Conservation (phyloP, 2,888 invertebrate genomes). For the Cheilosia impressa region DNA sequence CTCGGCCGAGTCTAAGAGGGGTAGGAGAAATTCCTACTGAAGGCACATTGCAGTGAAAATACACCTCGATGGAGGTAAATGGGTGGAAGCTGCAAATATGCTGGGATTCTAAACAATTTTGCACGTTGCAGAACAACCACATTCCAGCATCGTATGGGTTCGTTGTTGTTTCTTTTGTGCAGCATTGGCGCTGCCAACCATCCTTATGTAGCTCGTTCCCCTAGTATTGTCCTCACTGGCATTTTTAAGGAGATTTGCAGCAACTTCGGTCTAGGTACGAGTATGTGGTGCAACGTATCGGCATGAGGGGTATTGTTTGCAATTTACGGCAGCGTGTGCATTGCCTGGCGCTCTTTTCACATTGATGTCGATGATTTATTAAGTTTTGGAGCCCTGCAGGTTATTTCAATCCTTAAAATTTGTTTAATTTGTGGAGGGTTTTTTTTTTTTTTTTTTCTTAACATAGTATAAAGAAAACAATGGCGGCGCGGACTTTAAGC, state of each 20-base stretch:
- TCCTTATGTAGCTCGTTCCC: not conserved
- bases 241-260: conserved; percentile 50
- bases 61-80: conserved; percentile 41
- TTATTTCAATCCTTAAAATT: conserved; percentile 3
- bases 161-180: conserved; percentile 45
- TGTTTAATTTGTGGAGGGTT: not conserved
- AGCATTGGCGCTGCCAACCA: conserved; percentile 26
- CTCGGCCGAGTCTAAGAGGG: not conserved
- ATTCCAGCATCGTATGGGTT: conserved; percentile 31
- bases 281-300: conserved; percentile 40
- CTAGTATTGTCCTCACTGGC: conserved; percentile 10
- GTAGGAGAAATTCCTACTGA: conserved; percentile 48
- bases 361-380: conserved; percentile 37
- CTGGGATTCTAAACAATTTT: conserved; percentile 72
- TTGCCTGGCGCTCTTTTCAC: conserved; percentile 1
- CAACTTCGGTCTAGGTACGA: conserved; percentile 21
- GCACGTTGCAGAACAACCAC: conserved; percentile 66
- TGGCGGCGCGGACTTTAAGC: too few relatives aligned
- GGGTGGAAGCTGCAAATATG: conserved; percentile 52
- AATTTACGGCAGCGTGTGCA: conserved; percentile 51
- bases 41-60: conserved; percentile 68
- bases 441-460: too few relatives aligned
- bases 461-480: too few relatives aligned
- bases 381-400: conserved; percentile 2
- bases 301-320: conserved; percentile 30